phyloP scores from a whole-genome alignment of 2,888 invertebrate species.

The Leptopilina drosophilae region DNA sequence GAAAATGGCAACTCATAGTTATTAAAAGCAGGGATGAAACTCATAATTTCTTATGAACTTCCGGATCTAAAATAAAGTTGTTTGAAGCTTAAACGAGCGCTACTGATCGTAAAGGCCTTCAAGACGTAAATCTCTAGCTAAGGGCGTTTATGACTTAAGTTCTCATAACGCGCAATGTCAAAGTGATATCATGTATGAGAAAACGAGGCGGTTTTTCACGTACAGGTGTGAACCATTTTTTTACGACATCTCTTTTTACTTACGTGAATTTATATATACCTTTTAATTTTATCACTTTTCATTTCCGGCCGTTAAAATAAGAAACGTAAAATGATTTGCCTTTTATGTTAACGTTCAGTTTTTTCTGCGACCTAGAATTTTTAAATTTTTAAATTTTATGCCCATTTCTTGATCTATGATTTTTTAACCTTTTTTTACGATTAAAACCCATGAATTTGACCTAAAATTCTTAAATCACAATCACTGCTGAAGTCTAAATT shows the following conservation, averaged over 20 bases:
- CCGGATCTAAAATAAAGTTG: background rate
- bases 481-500: no score
- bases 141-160: slow-evolving; percentile 8
- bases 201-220: background rate
- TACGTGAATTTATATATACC: slow-evolving; percentile 14
- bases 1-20: no score
- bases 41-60: slow-evolving; percentile 3
- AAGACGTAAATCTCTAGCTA: slow-evolving; percentile 6
- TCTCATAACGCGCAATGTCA: slow-evolving; percentile 10
- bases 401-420: no score
- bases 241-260: slow-evolving; percentile 15
- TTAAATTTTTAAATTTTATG: no score
- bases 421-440: no score
- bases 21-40: no score
- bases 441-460: no score
- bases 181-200: slow-evolving; percentile 13
- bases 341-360: no score
- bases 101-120: background rate
- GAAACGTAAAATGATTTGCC: background rate
- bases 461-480: no score
- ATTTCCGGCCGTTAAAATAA: slow-evolving; percentile 24
- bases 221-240: slow-evolving; percentile 13
- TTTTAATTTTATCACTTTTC: slow-evolving; percentile 23
- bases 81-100: background rate
- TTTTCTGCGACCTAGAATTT: no score